Conservation (phyloP, 2,888 invertebrate species). For the Dioctria rufipes region DNA sequence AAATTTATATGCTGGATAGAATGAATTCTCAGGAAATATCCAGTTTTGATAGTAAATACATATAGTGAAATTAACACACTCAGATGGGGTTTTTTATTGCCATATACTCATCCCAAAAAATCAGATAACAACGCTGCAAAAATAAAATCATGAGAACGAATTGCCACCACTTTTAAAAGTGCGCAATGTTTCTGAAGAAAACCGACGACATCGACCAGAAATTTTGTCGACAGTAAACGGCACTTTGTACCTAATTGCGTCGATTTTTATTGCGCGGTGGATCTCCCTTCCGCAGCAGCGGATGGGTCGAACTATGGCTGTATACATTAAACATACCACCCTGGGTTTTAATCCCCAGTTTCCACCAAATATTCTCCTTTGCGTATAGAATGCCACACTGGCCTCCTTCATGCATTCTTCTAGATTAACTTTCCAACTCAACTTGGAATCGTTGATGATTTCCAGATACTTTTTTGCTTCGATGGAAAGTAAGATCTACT, state of each 20-base stretch:
- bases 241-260: slow-evolving; percentile 20
- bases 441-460: too few species aligned
- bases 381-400: too few species aligned
- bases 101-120: neutral
- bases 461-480: too few species aligned
- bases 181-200: slow-evolving; percentile 1
- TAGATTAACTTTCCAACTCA: too few species aligned
- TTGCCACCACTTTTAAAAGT: slow-evolving; percentile 1
- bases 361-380: too few species aligned
- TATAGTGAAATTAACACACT: neutral
- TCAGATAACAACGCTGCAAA: neutral
- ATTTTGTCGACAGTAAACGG: slow-evolving; percentile 6
- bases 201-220: slow-evolving; percentile 3
- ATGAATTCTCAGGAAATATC: neutral
- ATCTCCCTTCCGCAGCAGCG: slow-evolving; percentile 1
- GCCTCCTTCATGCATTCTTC: too few species aligned
- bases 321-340: too few species aligned
- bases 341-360: too few species aligned
- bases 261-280: slow-evolving; percentile 17
- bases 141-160: slow-evolving; percentile 19
- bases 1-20: neutral
- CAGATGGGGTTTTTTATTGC: neutral
- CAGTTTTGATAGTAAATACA: neutral
- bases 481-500: too few species aligned
- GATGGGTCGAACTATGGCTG: too few species aligned